A percentile compares a stretch with the other conserved stretches of the same genome.
These are phyloP conservation scores for Julus scandinavius DNA, from an alignment of 2,888 invertebrate genomes.

Conservation along the genomic window DNA sequence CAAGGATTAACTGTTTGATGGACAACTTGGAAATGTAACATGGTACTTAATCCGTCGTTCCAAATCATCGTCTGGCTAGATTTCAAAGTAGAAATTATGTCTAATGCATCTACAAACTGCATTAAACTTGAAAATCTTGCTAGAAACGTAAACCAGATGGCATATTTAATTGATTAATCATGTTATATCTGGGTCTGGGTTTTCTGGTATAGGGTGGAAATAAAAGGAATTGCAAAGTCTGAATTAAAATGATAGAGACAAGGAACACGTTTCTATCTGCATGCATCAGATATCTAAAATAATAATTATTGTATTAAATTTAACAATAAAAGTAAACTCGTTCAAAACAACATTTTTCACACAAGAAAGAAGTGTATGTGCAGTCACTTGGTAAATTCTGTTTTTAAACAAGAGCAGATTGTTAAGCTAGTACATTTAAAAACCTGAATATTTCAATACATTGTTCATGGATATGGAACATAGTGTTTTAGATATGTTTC, in stretches of 20 bases:
- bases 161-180: slow-evolving; percentile 39
- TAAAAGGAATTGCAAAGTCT: not conserved
- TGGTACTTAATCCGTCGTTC: not conserved
- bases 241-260: not conserved
- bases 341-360: too few species aligned
- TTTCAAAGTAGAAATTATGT: not conserved
- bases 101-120: not conserved
- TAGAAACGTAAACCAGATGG: not conserved
- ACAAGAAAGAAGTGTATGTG: too few species aligned
- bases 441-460: too few species aligned
- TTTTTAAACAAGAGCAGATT: too few species aligned
- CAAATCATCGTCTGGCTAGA: not conserved
- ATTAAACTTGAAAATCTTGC: slow-evolving; percentile 10
- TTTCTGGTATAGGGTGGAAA: not conserved
- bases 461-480: too few species aligned
- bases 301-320: not conserved
- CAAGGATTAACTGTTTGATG: not conserved
- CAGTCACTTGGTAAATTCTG: too few species aligned
- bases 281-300: not conserved
- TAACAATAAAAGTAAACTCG: not conserved
- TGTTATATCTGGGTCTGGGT: not conserved
- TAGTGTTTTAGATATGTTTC: too few species aligned
- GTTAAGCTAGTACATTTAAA: too few species aligned
- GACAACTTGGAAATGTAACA: not conserved
- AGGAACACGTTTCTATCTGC: not conserved